These are phyloP conservation scores for Callithrix jacchus DNA, from an alignment of 2,113 vertebrate genomes.

Conservation along the genomic window DNA sequence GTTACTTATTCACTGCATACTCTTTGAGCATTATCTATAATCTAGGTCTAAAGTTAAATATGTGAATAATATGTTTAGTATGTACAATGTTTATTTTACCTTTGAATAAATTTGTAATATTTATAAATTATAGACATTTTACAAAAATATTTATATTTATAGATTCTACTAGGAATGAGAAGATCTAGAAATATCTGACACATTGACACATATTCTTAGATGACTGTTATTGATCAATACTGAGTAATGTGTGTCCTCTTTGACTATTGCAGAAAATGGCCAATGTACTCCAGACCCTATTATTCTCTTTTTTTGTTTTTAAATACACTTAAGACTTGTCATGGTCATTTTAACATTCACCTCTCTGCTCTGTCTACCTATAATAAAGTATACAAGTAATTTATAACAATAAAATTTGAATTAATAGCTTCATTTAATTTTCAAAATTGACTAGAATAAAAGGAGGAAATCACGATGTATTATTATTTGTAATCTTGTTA, in stretches of 20 bases:
- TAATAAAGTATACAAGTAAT: not conserved
- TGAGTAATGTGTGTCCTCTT: not conserved
- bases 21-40: not conserved
- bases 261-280: not conserved
- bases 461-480: not conserved
- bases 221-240: not conserved
- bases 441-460: not conserved
- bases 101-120: not conserved
- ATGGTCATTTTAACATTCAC: not conserved
- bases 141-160: not conserved
- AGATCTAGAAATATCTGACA: not conserved
- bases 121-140: not conserved
- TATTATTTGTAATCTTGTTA: not conserved
- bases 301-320: not conserved
- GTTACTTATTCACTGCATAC: not conserved
- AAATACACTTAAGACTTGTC: not conserved
- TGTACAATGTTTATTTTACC: not conserved
- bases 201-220: not conserved
- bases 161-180: not conserved
- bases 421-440: not conserved
- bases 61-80: not conserved
- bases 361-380: not conserved
- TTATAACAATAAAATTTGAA: not conserved
- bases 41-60: not conserved
- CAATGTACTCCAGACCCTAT: not conserved